Percentiles rank a stretch among this genome's conserved stretches.
Conservation (phyloP, 2,113 vertebrate genomes). For the Hippocampus barbouri region DNA sequence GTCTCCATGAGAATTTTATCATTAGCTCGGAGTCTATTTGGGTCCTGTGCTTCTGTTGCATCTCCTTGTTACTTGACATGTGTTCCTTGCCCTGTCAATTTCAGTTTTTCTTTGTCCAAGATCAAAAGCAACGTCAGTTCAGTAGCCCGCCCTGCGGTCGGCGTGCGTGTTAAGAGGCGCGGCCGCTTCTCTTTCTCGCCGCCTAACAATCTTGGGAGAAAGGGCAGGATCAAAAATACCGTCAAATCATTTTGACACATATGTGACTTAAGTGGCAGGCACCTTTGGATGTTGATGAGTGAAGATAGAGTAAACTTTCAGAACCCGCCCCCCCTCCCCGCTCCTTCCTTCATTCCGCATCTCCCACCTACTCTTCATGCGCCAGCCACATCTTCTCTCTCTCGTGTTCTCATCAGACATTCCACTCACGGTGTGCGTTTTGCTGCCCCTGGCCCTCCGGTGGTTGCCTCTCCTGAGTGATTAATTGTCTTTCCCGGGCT, state of each 20-base stretch:
- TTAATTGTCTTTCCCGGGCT: slow-evolving; percentile 33
- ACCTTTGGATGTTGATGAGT: neutral
- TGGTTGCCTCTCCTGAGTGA: slow-evolving; percentile 28
- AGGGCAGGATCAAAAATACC: neutral
- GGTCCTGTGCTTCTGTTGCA: neutral
- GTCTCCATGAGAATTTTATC: neutral
- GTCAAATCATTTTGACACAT: neutral
- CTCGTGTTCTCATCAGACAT: slow-evolving; percentile 5
- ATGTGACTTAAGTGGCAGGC: too few species aligned
- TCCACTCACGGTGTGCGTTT: slow-evolving; percentile 6
- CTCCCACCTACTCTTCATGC: slow-evolving; percentile 4
- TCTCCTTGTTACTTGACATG: neutral
- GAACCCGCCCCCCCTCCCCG: neutral
- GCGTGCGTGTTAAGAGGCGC: neutral
- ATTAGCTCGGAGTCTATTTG: neutral
- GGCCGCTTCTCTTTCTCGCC: neutral
- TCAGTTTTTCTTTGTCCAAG: neutral
- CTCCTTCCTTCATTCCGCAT: neutral
- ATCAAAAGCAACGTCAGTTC: neutral
- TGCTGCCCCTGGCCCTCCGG: slow-evolving; percentile 18
- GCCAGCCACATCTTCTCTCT: neutral
- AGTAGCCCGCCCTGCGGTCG: neutral
- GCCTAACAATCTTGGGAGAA: neutral
- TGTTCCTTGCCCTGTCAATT: neutral
- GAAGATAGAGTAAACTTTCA: neutral